These are phyloP conservation scores for Oryzias curvinotus DNA, from an alignment of 2,113 vertebrate genomes.

Conservation along the genomic window DNA sequence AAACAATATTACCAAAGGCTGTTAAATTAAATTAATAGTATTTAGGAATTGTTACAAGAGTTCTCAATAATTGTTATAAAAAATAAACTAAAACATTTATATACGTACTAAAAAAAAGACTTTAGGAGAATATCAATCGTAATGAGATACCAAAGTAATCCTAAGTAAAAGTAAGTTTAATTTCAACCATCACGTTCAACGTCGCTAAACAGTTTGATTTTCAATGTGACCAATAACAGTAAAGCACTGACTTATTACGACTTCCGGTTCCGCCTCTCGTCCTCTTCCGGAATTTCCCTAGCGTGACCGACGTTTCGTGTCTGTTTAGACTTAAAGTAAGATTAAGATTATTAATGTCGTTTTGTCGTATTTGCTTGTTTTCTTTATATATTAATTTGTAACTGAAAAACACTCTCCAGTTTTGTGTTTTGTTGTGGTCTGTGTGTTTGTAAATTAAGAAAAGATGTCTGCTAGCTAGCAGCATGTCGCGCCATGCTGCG, in stretches of 20 bases:
- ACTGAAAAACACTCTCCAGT: accelerated
- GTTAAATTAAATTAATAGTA: too few species aligned
- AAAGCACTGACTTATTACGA: background rate
- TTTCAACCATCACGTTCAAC: background rate
- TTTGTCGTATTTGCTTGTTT: too few species aligned
- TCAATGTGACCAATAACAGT: conserved; percentile 44
- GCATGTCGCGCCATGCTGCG: too few species aligned
- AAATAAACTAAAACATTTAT: too few species aligned
- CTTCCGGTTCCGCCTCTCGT: conserved; percentile 11
- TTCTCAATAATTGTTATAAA: too few species aligned
- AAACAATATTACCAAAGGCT: too few species aligned
- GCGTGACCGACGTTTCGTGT: conserved; percentile 86
- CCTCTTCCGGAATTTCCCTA: conserved; percentile 61
- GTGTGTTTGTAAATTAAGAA: too few species aligned
- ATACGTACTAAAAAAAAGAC: too few species aligned
- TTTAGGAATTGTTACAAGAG: too few species aligned
- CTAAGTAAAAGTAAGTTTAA: background rate
- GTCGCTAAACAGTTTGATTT: background rate
- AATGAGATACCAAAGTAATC: too few species aligned
- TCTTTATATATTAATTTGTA: accelerated
- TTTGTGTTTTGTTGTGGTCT: background rate
- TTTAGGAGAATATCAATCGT: too few species aligned
- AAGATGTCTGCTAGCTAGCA: too few species aligned
- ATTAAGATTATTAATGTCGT: conserved; percentile 5
- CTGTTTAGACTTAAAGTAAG: conserved; percentile 86